Base-by-base conservation (phyloP, 2,888 invertebrate species). In the Drosophila flavopinicola region DNA sequence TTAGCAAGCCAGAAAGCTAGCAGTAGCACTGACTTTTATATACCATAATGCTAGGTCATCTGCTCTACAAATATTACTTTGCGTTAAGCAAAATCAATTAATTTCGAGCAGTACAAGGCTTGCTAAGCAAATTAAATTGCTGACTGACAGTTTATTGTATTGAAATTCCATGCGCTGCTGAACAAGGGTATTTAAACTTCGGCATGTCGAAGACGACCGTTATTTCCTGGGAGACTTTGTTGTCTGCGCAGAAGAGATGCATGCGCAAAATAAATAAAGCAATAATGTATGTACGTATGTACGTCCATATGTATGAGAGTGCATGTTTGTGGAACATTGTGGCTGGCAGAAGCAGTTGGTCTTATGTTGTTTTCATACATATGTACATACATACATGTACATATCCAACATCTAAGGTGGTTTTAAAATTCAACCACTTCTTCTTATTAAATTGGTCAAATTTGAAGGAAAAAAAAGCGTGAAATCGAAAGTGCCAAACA, bases 221-320 rank as follows among this genome's bases (percentile, higher is more conserved):
- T 51, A 42, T 39, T 39, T 15, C 5, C 24, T 38, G 9, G 29
- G n/a, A 7, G 10, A 51, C 15, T 17, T 30, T 32, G n/a, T 20
- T 67, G 48, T 38, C 20, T 74, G 74, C 74, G 74, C 74, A 74
- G 65, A 48, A 51, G 33, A 44, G 44, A 27, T 30, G 20, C 25
- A 38, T 74, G 74, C 74, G 77, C 74, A 61, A 51, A 51, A 47
- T 41, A 57, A 56, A 58, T 57, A 41, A 60, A 61, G 64, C 67
- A 67, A 72, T 56, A 23, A 49, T 65, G 37, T 65, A 13, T 44
- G 44, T 44, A 29, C 32, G 54, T 60, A 45, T 56, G 48, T 63
- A 64, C 41, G 41, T 48, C 20, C 20, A 20, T 52, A 35, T 61
- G 48, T 54, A 53, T 35, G 35, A 45, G 51, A 35, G 53, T 70